These are phyloP conservation scores for Esox lucius DNA, from an alignment of 2,797 vertebrate genomes.

Conservation along the genomic window DNA sequence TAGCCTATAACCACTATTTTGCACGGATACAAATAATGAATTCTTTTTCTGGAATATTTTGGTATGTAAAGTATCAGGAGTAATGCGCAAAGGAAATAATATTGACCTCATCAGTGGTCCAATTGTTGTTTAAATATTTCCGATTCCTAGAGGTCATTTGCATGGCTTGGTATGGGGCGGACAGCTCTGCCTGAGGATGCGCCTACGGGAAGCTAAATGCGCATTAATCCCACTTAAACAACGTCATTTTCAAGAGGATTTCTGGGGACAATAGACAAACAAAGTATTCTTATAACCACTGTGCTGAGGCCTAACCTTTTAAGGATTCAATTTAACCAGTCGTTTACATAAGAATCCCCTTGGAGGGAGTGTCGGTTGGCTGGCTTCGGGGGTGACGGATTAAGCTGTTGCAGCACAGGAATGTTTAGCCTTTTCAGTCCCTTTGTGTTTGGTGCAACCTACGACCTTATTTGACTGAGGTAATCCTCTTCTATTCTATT, in stretches of 20 bases:
- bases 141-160: conserved; percentile 24
- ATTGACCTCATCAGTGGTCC: conserved; percentile 10
- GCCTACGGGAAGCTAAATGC: conserved; percentile 34
- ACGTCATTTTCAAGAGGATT: conserved; percentile 33
- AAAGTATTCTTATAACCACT: conserved; percentile 27
- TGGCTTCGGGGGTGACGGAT: conserved; percentile 26
- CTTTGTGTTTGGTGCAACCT: conserved; percentile 31
- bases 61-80: neutral
- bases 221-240: conserved; percentile 49
- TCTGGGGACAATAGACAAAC: conserved; percentile 46
- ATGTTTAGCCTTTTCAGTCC: conserved; percentile 24
- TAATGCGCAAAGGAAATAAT: neutral
- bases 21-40: neutral
- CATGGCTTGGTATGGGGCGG: conserved; percentile 24
- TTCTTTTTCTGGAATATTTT: neutral
- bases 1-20: neutral
- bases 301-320: neutral
- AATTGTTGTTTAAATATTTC: conserved; percentile 28
- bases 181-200: conserved; percentile 16
- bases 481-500: conserved; percentile 34
- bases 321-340: conserved; percentile 28
- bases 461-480: conserved; percentile 2
- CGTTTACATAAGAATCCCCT: conserved; percentile 51
- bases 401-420: conserved; percentile 27
- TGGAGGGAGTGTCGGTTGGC: conserved; percentile 20